Conservation (phyloP, 2,113 vertebrate genomes). For the Probosciger aterrimus region DNA sequence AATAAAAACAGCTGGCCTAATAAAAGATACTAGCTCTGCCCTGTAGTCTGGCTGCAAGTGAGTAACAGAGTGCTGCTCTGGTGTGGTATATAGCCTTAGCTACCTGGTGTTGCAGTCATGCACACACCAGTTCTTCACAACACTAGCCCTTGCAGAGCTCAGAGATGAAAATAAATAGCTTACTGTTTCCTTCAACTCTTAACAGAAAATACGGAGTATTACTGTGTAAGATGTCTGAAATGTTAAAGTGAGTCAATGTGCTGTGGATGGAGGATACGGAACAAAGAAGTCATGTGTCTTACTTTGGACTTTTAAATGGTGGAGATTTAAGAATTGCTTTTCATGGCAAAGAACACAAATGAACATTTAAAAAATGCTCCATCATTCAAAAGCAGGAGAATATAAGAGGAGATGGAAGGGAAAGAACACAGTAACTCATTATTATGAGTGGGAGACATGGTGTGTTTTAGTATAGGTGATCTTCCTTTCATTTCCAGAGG, state of each 20-base stretch:
- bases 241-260: background rate
- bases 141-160: background rate
- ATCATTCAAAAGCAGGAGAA: background rate
- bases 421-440: background rate
- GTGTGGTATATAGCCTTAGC: background rate
- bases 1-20: constrained; percentile 1
- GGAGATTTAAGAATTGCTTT: background rate
- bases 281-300: background rate
- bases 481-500: background rate
- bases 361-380: background rate
- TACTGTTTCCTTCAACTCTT: background rate
- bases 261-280: background rate
- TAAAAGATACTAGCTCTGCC: background rate
- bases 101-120: background rate
- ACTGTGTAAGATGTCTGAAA: background rate
- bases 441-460: background rate
- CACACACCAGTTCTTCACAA: background rate
- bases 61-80: background rate
- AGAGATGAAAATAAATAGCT: background rate
- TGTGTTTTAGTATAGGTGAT: background rate
- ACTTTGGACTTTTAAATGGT: background rate
- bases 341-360: background rate
- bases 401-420: background rate
- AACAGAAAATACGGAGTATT: background rate
- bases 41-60: background rate